Percentiles rank a stretch among this genome's conserved stretches.
Conservation (phyloP, 2,113 vertebrate genomes). For the Corythaeola cristata region DNA sequence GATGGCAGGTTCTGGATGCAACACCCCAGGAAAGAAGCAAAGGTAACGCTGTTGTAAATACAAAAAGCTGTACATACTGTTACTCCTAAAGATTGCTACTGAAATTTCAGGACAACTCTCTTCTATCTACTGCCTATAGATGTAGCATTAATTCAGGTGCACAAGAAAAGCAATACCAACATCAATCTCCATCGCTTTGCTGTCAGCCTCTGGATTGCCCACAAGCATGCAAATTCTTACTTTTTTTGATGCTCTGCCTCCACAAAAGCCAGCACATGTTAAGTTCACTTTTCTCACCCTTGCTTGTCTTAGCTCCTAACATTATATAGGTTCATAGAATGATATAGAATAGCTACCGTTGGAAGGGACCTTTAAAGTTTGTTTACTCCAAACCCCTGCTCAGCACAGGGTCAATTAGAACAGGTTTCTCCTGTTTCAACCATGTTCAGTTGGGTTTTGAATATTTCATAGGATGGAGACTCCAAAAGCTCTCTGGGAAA, state of each 20-base stretch:
- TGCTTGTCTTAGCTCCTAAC: not conserved
- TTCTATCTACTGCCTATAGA: not conserved
- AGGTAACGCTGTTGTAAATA: conserved; percentile 6
- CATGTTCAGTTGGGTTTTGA: not conserved
- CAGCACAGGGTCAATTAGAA: not conserved
- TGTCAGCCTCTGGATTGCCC: not conserved
- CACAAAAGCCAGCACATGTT: not conserved
- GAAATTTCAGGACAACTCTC: not conserved
- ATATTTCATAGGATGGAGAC: not conserved
- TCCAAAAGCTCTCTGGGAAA: not conserved
- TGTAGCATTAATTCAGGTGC: not conserved
- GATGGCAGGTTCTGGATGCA: conserved; percentile 71
- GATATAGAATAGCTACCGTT: not conserved
- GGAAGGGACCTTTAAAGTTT: not conserved
- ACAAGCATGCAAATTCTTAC: not conserved
- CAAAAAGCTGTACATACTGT: not conserved
- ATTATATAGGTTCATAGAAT: not conserved
- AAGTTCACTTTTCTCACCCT: not conserved
- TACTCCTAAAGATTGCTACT: not conserved
- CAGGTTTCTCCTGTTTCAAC: not conserved
- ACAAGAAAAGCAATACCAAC: not conserved
- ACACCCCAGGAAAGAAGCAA: conserved; percentile 70
- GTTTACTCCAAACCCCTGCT: not conserved
- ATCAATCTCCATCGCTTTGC: not conserved
- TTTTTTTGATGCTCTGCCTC: not conserved